Evolutionary conservation across 2,113 vertebrate species (phyloP).

Genomic region (Platysternon megacephalum): DNA sequence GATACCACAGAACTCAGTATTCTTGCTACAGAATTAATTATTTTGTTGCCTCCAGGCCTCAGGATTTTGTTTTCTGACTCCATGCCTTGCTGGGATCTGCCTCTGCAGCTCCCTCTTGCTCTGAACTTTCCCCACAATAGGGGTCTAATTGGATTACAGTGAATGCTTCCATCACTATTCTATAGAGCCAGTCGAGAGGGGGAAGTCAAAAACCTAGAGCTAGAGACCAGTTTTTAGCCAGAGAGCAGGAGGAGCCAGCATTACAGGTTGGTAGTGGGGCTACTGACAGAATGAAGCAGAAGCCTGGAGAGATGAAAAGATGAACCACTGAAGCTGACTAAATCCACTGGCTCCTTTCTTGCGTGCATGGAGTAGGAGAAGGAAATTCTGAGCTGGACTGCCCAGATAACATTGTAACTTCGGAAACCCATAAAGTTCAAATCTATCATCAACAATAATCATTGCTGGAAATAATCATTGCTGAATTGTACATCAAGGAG

Average conservation of each 20-base stretch:
- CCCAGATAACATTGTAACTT: neutral
- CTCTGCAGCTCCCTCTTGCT: neutral
- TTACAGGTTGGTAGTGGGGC: accelerated
- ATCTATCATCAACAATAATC: neutral
- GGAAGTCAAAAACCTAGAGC: neutral
- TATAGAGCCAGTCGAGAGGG: neutral
- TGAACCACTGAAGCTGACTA: neutral
- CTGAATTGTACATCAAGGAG: neutral
- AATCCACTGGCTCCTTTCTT: neutral
- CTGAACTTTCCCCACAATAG: neutral
- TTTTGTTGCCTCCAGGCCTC: neutral
- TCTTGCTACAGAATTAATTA: neutral
- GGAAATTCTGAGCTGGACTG: neutral
- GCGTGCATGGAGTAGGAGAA: neutral
- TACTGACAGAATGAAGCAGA: neutral
- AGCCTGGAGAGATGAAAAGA: accelerated
- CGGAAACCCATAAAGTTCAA: neutral
- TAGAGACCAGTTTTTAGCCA: neutral
- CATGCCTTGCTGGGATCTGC: neutral
- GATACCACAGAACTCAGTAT: neutral
- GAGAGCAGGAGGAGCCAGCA: neutral
- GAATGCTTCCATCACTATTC: neutral
- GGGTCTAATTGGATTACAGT: neutral
- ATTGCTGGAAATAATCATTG: neutral
- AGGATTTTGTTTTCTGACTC: neutral